Evolutionary conservation across 2,888 invertebrate genomes (phyloP).

Genomic region (Cataglyphis albicans): DNA sequence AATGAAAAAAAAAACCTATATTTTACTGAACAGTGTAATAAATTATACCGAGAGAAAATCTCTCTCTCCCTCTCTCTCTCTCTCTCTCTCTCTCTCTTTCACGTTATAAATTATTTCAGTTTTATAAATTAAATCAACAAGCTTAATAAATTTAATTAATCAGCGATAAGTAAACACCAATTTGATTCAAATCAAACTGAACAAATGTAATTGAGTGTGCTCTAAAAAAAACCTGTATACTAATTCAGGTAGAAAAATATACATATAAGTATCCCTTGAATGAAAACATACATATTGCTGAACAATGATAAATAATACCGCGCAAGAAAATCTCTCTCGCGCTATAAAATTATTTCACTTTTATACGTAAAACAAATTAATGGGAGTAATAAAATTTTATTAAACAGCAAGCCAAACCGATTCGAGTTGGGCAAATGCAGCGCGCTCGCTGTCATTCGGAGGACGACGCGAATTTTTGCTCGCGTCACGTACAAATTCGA

Average conservation of each 20-base stretch:
- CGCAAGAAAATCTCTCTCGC: background rate
- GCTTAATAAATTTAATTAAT: too few relatives aligned
- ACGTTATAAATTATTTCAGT: slow-evolving; percentile 14
- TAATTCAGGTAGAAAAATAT: too few relatives aligned
- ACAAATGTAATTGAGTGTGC: background rate
- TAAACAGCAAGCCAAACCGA: slow-evolving; percentile 6
- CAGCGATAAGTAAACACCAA: too few relatives aligned
- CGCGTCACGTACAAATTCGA: slow-evolving; percentile 40
- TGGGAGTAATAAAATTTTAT: slow-evolving; percentile 7
- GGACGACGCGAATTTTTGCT: slow-evolving; percentile 1
- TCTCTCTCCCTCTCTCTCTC: too few relatives aligned
- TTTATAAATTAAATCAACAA: slow-evolving; percentile 1
- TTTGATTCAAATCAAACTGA: background rate
- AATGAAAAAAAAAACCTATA: background rate
- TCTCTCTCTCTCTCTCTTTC: background rate
- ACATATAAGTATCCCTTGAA: background rate
- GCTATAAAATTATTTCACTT: slow-evolving; percentile 15
- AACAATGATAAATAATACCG: slow-evolving; percentile 12
- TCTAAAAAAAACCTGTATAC: too few relatives aligned
- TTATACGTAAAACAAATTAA: slow-evolving; percentile 23
- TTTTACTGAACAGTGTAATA: background rate
- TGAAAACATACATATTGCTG: background rate
- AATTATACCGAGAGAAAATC: background rate
- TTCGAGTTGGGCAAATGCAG: slow-evolving; percentile 9
- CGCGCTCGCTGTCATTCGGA: background rate